Conservation (phyloP, 64 coral and sea anemone genomes). For the Dendrophyllia cribrosa region DNA sequence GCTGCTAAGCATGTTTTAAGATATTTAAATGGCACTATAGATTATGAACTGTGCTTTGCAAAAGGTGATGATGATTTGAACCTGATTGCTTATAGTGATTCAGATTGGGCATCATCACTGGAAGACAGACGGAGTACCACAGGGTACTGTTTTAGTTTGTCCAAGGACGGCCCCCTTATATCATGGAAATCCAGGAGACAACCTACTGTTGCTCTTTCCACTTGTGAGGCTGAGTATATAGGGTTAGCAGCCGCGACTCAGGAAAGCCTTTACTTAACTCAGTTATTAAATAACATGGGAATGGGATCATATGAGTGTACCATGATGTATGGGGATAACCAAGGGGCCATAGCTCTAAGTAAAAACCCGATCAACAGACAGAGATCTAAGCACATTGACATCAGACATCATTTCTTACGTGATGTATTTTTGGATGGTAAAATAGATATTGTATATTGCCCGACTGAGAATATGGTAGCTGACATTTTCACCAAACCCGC, state of each 20-base stretch:
- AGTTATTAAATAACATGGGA: background rate
- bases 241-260: background rate
- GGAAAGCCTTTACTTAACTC: background rate
- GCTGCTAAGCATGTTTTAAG: constrained; percentile 61
- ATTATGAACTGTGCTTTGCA: background rate
- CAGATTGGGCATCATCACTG: background rate
- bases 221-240: constrained; percentile 18
- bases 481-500: constrained; percentile 26
- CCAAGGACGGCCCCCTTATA: background rate
- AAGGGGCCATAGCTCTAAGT: background rate
- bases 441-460: constrained; percentile 9
- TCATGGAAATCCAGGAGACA: constrained; percentile 20
- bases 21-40: constrained; percentile 66
- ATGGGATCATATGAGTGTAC: background rate
- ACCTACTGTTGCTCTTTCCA: constrained; percentile 18
- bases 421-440: background rate
- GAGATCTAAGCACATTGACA: constrained; percentile 29
- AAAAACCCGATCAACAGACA: constrained; percentile 20
- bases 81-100: background rate
- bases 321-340: constrained; percentile 6
- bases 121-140: constrained; percentile 19
- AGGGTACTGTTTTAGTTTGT: constrained; percentile 6
- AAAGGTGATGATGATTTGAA: background rate
- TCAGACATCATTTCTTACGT: background rate
- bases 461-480: background rate